A percentile compares a stretch with the other conserved stretches of the same genome.
Evolutionary conservation across 2,113 vertebrate genomes (phyloP).

Genomic region (Sinocyclocheilus grahami): DNA sequence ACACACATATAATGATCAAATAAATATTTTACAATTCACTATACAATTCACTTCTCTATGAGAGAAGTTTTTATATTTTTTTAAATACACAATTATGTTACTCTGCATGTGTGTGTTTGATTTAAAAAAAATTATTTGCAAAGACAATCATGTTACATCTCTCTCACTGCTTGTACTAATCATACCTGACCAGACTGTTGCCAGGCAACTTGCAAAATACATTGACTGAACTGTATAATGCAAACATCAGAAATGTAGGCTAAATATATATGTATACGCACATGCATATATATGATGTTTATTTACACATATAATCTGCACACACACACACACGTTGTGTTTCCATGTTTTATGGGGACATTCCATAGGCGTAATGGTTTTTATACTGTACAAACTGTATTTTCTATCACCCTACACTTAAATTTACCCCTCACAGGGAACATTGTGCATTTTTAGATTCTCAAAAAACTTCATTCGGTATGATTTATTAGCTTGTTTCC

Average conservation of each 20-base stretch:
- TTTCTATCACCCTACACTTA: too few species aligned
- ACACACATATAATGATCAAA: neutral
- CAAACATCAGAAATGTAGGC: neutral
- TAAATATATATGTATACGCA: too few species aligned
- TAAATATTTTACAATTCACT: neutral
- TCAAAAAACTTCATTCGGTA: too few species aligned
- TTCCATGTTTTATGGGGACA: too few species aligned
- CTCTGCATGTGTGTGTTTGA: neutral
- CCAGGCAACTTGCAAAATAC: constrained; percentile 1
- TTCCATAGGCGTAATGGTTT: too few species aligned
- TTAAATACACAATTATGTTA: neutral
- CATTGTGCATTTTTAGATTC: too few species aligned
- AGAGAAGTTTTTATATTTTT: neutral
- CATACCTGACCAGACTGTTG: neutral
- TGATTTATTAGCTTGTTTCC: too few species aligned
- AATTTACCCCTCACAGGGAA: too few species aligned
- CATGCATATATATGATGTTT: too few species aligned
- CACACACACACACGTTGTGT: too few species aligned
- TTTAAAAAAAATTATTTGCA: neutral
- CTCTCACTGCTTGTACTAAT: neutral
- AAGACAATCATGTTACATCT: neutral
- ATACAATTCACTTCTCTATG: neutral
- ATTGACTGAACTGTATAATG: neutral
- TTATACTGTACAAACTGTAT: too few species aligned
- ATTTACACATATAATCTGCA: too few species aligned